Conservation (phyloP, 2,113 vertebrate species). For the Daphoenositta chrysoptera region DNA sequence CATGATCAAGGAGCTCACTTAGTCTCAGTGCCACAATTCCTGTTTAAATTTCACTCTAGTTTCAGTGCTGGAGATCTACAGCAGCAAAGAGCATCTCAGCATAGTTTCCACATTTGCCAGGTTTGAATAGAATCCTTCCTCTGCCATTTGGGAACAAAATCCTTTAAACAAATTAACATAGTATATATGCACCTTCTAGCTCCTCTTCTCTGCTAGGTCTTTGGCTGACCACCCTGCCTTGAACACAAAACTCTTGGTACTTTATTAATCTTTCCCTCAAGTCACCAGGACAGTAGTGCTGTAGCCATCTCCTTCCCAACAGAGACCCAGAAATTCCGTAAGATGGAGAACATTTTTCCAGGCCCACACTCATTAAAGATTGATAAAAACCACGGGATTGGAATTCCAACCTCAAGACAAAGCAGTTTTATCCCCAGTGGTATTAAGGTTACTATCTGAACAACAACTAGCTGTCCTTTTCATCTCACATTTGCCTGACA, state of each 20-base stretch:
- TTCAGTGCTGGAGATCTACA: neutral
- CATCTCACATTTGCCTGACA: neutral
- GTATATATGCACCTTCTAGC: neutral
- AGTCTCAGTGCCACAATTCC: neutral
- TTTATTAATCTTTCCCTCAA: neutral
- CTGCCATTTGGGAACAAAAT: neutral
- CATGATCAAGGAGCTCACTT: neutral
- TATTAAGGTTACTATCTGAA: neutral
- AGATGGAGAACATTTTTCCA: neutral
- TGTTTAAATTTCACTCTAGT: neutral
- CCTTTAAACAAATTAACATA: neutral
- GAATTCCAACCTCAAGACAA: neutral
- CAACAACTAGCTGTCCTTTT: neutral
- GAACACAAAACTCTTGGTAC: neutral
- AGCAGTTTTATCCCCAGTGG: neutral
- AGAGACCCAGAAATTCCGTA: neutral
- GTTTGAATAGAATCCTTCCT: neutral
- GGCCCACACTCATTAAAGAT: neutral
- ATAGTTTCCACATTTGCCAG: neutral
- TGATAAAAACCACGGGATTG: neutral
- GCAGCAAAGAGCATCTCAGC: neutral
- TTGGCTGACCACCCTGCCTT: neutral
- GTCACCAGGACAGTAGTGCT: neutral
- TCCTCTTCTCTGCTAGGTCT: neutral
- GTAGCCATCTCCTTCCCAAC: neutral